These are phyloP conservation scores for Aegotheles bennettii DNA, from an alignment of 2,113 vertebrate genomes.

Conservation along the genomic window DNA sequence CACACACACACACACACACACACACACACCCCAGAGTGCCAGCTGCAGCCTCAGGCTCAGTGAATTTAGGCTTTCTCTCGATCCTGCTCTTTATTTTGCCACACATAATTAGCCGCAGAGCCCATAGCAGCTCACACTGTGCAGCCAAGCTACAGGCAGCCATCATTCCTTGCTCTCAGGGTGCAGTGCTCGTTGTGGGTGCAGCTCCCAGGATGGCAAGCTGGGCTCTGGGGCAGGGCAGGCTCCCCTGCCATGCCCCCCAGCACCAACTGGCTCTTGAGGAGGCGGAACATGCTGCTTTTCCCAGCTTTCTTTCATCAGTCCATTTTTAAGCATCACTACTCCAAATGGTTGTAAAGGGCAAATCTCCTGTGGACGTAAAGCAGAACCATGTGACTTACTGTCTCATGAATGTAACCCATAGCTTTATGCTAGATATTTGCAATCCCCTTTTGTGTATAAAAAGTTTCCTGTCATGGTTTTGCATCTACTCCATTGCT, in stretches of 20 bases:
- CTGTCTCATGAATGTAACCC: neutral
- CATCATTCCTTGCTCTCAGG: neutral
- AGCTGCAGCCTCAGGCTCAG: neutral
- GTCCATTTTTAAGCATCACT: neutral
- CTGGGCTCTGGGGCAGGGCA: neutral
- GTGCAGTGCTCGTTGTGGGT: neutral
- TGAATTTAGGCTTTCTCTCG: neutral
- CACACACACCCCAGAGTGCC: neutral
- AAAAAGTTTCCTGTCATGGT: neutral
- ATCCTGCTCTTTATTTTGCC: neutral
- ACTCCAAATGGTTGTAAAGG: neutral
- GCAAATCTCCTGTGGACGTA: neutral
- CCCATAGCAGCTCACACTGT: neutral
- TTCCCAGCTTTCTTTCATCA: neutral
- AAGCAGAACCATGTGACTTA: neutral
- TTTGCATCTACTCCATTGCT: neutral
- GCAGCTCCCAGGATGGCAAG: neutral
- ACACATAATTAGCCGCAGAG: neutral
- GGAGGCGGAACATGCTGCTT: neutral
- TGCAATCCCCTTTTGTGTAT: neutral
- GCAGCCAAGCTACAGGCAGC: neutral
- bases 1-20: accelerated
- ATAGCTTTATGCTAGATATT: neutral
- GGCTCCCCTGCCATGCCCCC: accelerated
- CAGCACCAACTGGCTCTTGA: accelerated